phyloP scores from a whole-genome alignment of 2,888 invertebrate genomes.

The Dolichomitus sp. region DNA sequence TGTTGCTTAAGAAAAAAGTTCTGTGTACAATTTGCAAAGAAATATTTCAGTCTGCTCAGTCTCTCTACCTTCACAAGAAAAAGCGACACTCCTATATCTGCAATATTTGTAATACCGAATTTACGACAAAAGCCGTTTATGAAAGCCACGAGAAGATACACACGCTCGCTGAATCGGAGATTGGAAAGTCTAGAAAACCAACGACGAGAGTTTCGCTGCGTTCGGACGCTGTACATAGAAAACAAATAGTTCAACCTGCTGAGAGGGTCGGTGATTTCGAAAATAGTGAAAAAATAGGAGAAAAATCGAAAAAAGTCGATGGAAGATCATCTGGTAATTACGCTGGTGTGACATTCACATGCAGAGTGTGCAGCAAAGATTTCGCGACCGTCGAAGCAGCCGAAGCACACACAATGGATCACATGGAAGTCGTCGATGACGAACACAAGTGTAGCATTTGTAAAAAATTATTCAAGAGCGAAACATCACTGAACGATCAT shows the following conservation, averaged over 20 bases:
- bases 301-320: constrained; percentile 15
- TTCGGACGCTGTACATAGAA: constrained; percentile 1
- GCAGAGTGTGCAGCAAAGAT: constrained; percentile 78
- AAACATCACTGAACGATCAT: constrained; percentile 73
- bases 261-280: constrained; percentile 27
- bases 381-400: constrained; percentile 79
- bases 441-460: constrained; percentile 77
- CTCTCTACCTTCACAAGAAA: constrained; percentile 74
- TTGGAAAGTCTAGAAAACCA: constrained; percentile 4
- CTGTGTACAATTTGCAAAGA: constrained; percentile 75
- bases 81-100: constrained; percentile 80
- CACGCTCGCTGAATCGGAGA: constrained; percentile 7
- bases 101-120: constrained; percentile 77
- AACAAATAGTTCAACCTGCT: constrained; percentile 6
- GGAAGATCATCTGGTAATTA: constrained; percentile 22
- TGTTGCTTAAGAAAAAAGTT: constrained; percentile 60
- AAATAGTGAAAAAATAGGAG: constrained; percentile 7
- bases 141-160: constrained; percentile 75
- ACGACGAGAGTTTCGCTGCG: constrained; percentile 9
- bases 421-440: constrained; percentile 72
- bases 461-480: constrained; percentile 73
- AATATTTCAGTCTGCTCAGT: constrained; percentile 68
- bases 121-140: constrained; percentile 68
- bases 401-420: constrained; percentile 79
- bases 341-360: constrained; percentile 75